A percentile compares a stretch with the other conserved stretches of the same genome.
Evolutionary conservation across 2,888 invertebrate species (phyloP).

Genomic region (Epinotia nisella): DNA sequence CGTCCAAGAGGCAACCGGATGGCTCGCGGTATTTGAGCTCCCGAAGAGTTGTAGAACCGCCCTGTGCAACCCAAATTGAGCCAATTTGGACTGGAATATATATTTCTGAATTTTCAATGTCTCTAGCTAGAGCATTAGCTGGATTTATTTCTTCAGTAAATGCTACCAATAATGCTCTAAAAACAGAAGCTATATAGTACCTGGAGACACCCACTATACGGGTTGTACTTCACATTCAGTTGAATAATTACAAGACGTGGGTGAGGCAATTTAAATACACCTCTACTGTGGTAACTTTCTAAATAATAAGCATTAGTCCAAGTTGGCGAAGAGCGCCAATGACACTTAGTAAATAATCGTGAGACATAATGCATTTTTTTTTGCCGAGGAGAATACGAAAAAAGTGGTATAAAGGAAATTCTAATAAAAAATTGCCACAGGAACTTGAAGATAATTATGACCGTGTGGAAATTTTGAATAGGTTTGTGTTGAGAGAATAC

Average conservation of each 20-base stretch:
- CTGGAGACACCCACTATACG: constrained; percentile 6
- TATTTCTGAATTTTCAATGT: not conserved
- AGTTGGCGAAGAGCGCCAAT: not conserved
- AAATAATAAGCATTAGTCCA: constrained; percentile 24
- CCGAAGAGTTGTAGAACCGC: no score
- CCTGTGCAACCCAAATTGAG: no score
- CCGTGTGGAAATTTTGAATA: not conserved
- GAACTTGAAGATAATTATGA: not conserved
- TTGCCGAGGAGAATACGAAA: not conserved
- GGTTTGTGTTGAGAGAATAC: not conserved
- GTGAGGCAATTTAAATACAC: constrained; percentile 24
- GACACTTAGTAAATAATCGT: not conserved
- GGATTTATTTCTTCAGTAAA: not conserved
- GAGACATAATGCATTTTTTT: not conserved
- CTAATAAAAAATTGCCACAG: not conserved
- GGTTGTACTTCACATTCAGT: constrained; percentile 13
- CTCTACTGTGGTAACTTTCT: constrained; percentile 27
- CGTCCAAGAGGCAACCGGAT: no score
- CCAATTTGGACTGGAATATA: no score
- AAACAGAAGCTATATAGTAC: not conserved
- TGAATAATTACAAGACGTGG: constrained; percentile 22
- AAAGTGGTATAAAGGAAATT: not conserved
- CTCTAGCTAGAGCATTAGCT: no score
- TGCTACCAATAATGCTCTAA: not conserved
- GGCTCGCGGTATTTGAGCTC: no score